Conservation (phyloP, 2,797 vertebrate species). For the Sebastes cheni region DNA sequence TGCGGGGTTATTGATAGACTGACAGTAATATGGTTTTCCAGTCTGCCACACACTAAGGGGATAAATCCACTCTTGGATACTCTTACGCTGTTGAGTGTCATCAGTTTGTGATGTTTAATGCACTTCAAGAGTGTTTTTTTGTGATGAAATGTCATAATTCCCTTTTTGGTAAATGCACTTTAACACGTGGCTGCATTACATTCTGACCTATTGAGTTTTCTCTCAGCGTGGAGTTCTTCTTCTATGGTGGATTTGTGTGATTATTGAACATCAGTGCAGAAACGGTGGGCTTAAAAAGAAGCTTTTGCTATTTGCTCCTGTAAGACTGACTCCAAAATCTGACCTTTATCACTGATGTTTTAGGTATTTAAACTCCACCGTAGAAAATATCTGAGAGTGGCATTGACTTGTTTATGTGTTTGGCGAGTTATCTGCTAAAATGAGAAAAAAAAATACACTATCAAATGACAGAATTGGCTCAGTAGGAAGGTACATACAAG, state of each 20-base stretch:
- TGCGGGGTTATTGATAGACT: not conserved
- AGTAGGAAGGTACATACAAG: slow-evolving; percentile 15
- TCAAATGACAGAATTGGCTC: slow-evolving; percentile 29
- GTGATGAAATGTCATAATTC: slow-evolving; percentile 39
- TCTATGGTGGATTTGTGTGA: slow-evolving; percentile 18
- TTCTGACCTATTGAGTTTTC: slow-evolving; percentile 7
- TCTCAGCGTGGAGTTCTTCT: not conserved
- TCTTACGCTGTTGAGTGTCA: slow-evolving; percentile 6
- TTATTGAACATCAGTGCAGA: slow-evolving; percentile 34
- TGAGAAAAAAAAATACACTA: slow-evolving; percentile 11
- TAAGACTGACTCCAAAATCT: slow-evolving; percentile 15
- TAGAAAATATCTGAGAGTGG: slow-evolving; percentile 21
- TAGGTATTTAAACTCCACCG: slow-evolving; percentile 30
- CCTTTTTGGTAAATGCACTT: slow-evolving; percentile 48
- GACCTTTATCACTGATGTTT: slow-evolving; percentile 39
- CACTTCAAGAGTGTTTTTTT: slow-evolving; percentile 25
- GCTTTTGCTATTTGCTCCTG: slow-evolving; percentile 36
- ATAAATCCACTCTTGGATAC: slow-evolving; percentile 8
- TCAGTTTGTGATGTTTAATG: slow-evolving; percentile 25
- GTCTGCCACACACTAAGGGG: slow-evolving; percentile 19
- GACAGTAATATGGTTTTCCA: slow-evolving; percentile 24
- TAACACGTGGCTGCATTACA: slow-evolving; percentile 6
- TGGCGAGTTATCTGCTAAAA: slow-evolving; percentile 28
- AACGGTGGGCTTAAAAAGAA: slow-evolving; percentile 21
- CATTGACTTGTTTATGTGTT: not conserved